phyloP scores from a whole-genome alignment of 2,113 vertebrate genomes.

The Actenoides lindsayi region DNA sequence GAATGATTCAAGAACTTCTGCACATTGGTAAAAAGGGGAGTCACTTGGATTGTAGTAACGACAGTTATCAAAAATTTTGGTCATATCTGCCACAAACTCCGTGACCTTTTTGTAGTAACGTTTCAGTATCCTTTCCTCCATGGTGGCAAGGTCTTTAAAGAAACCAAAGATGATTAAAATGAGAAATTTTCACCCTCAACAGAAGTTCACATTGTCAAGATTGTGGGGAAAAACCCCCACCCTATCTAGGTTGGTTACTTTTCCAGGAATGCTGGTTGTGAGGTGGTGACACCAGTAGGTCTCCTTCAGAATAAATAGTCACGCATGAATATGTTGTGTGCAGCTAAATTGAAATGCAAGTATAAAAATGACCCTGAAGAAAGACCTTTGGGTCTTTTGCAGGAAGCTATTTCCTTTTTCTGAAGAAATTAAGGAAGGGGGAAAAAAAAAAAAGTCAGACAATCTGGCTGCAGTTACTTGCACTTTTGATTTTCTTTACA shows the following conservation, averaged over 20 bases:
- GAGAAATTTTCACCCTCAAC: background rate
- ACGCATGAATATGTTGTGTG: accelerated
- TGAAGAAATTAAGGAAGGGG: background rate
- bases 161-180: slow-evolving; percentile 26
- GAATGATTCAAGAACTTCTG: slow-evolving; percentile 96
- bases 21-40: slow-evolving; percentile 97
- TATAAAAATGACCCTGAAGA: background rate
- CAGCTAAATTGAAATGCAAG: background rate
- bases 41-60: slow-evolving; percentile 99
- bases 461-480: background rate
- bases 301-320: background rate
- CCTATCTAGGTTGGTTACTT: background rate
- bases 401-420: background rate
- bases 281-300: background rate
- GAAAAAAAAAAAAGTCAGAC: background rate
- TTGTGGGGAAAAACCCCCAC: background rate
- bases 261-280: background rate
- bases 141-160: slow-evolving; percentile 93
- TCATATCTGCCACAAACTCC: slow-evolving; percentile 99
- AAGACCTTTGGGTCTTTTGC: background rate
- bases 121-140: slow-evolving; percentile 93
- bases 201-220: background rate
- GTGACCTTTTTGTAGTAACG: slow-evolving; percentile 98
- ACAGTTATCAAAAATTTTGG: slow-evolving; percentile 99
- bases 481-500: background rate